Base-by-base conservation (phyloP, 2,797 vertebrate genomes). In the Cossypha dichroa region DNA sequence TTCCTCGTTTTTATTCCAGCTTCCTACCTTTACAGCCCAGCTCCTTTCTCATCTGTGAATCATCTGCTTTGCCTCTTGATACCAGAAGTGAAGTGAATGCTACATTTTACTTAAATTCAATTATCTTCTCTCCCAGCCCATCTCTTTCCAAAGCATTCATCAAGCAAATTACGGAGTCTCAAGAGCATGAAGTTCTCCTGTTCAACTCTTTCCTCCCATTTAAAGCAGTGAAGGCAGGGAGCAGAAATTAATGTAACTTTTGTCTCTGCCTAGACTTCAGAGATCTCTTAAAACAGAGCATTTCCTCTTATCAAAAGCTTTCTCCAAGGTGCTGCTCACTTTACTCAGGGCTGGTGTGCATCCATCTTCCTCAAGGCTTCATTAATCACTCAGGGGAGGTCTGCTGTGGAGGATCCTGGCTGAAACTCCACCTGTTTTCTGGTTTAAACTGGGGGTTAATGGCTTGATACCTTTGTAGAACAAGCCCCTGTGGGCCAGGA, bases 191-290 rank as follows among this genome's bases (percentile, higher is more conserved):
- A 89, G 26, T 73, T 46, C 93, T 96, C 67, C 68, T 15, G 41
- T 45, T 83, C 60, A 80, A 38, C 40, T 25, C 43, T 70, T 88
- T 76, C 52, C 85, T 74, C 75, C 66, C 4, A 14, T 89, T 93
- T 91, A 91, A 96, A 94, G 52, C 87, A 91, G 63, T 31, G 55
- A 92, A 93, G 86, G 83, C 34, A 85, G 59, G 88, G 77, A 94
- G 81, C 31, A 88, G 85, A 86, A 34, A 76, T 82, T 62, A 96
- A 86, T n/a, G 67, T 38, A 78, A 92, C 94, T 94, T 95, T 94
- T 96, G 93, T 80, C 66, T 96, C 82, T 90, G 77, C 83, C 68
- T 88, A 76, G 84, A 67, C 85, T 96, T 90, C 75, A 43, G 78
- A 91, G 91, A 88, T 46, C 88, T 94, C 85, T 96, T 93, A 93